Evolutionary conservation across 2,888 invertebrate genomes (phyloP).

Genomic region (Meloe dianella): DNA sequence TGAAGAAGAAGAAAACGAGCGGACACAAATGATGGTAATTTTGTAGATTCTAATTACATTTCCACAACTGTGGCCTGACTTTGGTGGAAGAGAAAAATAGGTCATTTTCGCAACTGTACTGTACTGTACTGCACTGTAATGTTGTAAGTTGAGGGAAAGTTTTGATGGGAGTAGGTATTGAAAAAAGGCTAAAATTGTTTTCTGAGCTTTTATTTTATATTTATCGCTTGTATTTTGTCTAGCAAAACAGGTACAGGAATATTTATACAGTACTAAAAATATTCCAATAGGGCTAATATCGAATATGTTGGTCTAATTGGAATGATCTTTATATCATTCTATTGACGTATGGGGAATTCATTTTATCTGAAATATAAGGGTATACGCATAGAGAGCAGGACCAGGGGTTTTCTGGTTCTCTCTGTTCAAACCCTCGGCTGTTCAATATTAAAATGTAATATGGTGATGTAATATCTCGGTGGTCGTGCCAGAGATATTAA

Average conservation of each 20-base stretch:
- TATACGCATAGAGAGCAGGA: neutral
- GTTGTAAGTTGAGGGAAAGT: neutral
- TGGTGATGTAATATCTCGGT: conserved; percentile 40
- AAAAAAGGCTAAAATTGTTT: no score
- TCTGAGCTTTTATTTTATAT: no score
- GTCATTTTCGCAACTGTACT: neutral
- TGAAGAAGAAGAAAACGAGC: no score
- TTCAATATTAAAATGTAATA: conserved; percentile 42
- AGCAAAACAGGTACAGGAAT: no score
- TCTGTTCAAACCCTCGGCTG: conserved; percentile 19
- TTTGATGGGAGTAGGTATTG: neutral
- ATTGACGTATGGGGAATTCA: conserved; percentile 1
- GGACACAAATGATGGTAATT: conserved; percentile 6
- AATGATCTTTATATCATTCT: neutral
- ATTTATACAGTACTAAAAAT: neutral
- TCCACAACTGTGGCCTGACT: neutral
- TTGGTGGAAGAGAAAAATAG: neutral
- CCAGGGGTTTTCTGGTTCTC: conserved; percentile 16
- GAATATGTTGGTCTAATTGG: conserved; percentile 1
- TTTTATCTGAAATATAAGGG: conserved; percentile 5
- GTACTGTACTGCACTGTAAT: no score
- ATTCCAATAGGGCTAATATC: neutral
- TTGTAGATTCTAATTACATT: conserved; percentile 9
- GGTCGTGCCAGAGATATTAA: conserved; percentile 44
- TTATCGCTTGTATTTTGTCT: no score